These are phyloP conservation scores for Cottoperca gobio DNA, from an alignment of 2,797 vertebrate genomes.

Conservation along the genomic window DNA sequence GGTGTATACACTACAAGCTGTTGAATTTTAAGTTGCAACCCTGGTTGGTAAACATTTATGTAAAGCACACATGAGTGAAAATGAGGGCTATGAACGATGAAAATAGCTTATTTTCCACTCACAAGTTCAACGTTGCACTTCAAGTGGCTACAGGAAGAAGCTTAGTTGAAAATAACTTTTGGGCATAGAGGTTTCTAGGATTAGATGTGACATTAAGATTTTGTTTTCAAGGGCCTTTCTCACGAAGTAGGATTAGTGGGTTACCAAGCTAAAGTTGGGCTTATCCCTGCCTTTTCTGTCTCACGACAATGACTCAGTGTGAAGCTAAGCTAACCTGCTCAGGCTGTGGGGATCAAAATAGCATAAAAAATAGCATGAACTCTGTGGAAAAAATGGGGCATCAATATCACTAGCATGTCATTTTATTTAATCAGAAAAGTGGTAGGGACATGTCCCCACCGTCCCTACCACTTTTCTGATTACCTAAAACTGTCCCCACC, in stretches of 20 bases:
- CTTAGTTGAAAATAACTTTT: conserved; percentile 43
- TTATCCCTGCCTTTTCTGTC: conserved; percentile 51
- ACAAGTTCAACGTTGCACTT: conserved; percentile 27
- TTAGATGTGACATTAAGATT: conserved; percentile 67
- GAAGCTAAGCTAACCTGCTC: conserved; percentile 42
- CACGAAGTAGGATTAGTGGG: conserved; percentile 58
- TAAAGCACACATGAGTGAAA: not conserved
- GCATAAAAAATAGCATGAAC: conserved; percentile 4
- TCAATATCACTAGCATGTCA: too few species aligned
- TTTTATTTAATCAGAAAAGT: too few species aligned
- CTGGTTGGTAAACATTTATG: conserved; percentile 6
- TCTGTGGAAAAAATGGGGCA: not conserved
- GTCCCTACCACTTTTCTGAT: too few species aligned
- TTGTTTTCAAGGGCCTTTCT: conserved; percentile 59
- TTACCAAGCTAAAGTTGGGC: conserved; percentile 52
- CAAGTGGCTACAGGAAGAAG: conserved; percentile 19
- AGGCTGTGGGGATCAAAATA: conserved; percentile 8
- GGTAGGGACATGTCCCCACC: too few species aligned
- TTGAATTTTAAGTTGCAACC: conserved; percentile 19
- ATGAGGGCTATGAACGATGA: conserved; percentile 6
- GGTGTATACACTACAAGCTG: not conserved
- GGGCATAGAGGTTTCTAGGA: conserved; percentile 46
- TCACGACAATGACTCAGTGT: conserved; percentile 44
- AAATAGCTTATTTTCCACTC: conserved; percentile 20
- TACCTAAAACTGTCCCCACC: too few species aligned